Evolutionary conservation across 2,113 vertebrate genomes (phyloP), one percentile per base, ranked within the genome.

Genomic region (human (Homo sapiens)): DNA sequence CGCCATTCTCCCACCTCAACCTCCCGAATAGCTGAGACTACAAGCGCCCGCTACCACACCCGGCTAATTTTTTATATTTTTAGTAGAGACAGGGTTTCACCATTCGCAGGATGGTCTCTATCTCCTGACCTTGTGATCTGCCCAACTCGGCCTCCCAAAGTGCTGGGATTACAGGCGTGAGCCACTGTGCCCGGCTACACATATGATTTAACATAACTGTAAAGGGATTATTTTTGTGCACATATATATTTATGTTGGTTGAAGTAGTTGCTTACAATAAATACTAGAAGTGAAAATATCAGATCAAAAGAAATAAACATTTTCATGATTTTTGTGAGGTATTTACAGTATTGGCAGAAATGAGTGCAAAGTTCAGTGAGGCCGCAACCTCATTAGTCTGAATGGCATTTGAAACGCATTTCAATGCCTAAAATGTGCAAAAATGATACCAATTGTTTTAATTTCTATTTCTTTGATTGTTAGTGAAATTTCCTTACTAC

Each of bases 251-350:
- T 89, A 79, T 59, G 52, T 83, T 88, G 70, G 6, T 45, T 59
- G 64, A 91, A 89, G 30, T 40, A 76, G 40, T 57, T 87, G 59
- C 57, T 82, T 76, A 81, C 9, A 68, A 75, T 90, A 97, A 90
- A 81, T 93, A 64, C 32, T 50, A 81, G 40, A 87, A 80, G 55
- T 80, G 45, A 90, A 88, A 93, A 43, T 86, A 68, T 48, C 55
- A 30, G n/a, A 57, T 64, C 72, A 57, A 85, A 90, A 92, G 14
- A 25, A 80, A 66, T 50, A 50, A 61, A 87, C 13, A 30, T 22
- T 80, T 57, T 17, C n/a, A 35, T 93, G 20, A n/a, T 50, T 75
- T 90, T 52, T 72, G 40, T 55, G 35, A 88, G 6, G 10, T 50
- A 59, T 76, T 90, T 68, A 66, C 3, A 18, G 35, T 52, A 80